These are phyloP conservation scores for Diabrotica undecimpunctata DNA, from an alignment of 1,140 invertebrate genomes.

Conservation along the genomic window DNA sequence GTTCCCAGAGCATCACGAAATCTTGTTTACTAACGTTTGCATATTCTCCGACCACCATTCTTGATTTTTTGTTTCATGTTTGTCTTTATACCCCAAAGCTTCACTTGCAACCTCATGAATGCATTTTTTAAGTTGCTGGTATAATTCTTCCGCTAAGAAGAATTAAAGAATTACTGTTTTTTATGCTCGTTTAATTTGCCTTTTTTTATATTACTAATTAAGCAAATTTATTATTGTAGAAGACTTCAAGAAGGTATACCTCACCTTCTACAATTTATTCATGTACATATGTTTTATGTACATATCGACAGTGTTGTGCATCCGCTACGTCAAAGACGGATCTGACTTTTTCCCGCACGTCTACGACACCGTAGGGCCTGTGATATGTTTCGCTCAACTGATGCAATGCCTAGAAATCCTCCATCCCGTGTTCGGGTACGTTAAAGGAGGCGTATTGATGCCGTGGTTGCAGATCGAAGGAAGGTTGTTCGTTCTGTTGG, in stretches of 20 bases:
- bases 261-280: constrained; percentile 86
- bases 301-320: constrained; percentile 67
- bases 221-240: constrained; percentile 55
- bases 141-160: no score
- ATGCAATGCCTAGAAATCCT: constrained; percentile 84
- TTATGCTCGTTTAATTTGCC: no score
- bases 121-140: no score
- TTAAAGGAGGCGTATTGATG: constrained; percentile 65
- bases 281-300: constrained; percentile 87
- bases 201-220: no score
- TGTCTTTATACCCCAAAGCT: no score
- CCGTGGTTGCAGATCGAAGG: constrained; percentile 71
- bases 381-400: constrained; percentile 78
- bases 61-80: no score
- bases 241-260: constrained; percentile 78
- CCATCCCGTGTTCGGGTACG: constrained; percentile 85
- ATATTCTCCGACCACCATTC: no score
- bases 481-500: constrained; percentile 75
- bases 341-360: constrained; percentile 67
- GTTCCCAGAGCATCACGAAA: no score
- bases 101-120: no score
- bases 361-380: constrained; percentile 72
- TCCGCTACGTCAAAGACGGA: constrained; percentile 73
- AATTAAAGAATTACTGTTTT: no score
- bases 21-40: no score